phyloP scores from a whole-genome alignment of 2,888 invertebrate genomes.

The Lithosia quadra region DNA sequence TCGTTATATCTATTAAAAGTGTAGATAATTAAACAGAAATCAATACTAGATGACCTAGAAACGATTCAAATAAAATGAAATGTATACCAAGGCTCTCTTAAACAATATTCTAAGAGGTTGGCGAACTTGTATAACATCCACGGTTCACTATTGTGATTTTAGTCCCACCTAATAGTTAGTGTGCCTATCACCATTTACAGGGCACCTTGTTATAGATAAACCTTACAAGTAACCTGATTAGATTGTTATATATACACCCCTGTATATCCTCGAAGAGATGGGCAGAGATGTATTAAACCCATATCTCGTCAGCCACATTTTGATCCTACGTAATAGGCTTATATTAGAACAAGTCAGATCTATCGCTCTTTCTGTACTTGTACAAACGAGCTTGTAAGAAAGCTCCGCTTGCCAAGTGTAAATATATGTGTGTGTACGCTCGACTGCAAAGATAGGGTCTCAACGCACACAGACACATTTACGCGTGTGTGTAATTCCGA shows the following conservation, averaged over 20 bases:
- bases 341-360: not conserved
- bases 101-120: not conserved
- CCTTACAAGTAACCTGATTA: not conserved
- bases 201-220: too few species aligned
- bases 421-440: not conserved
- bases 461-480: too few species aligned
- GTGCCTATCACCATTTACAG: too few species aligned
- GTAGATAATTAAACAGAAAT: not conserved
- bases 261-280: not conserved
- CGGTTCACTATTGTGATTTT: too few species aligned
- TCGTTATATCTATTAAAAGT: not conserved
- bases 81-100: not conserved
- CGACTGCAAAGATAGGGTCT: too few species aligned
- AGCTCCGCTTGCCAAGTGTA: not conserved
- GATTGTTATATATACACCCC: not conserved
- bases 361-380: not conserved
- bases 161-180: too few species aligned
- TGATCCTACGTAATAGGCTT: slow-evolving; percentile 1
- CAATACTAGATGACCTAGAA: not conserved
- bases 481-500: too few species aligned
- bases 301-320: not conserved
- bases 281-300: not conserved
- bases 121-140: not conserved
- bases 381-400: not conserved
- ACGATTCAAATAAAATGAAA: not conserved